Conservation (phyloP, 2,113 vertebrate genomes). For the Crypturellus undulatus region DNA sequence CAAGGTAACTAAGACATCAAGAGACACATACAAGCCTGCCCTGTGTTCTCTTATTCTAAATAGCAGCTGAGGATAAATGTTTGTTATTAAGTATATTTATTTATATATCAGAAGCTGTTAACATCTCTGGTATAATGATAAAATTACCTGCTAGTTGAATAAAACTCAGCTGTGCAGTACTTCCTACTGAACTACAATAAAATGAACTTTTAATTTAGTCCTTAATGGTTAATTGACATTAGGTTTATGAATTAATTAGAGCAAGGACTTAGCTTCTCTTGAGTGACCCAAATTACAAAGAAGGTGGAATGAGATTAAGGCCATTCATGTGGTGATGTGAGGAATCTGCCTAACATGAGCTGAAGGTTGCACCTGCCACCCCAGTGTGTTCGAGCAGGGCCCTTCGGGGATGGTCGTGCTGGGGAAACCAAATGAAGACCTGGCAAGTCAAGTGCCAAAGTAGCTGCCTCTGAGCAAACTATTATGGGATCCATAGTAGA, state of each 20-base stretch:
- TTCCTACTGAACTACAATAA: conserved; percentile 11
- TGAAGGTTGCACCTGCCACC: neutral
- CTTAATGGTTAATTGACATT: conserved; percentile 26
- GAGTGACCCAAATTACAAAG: conserved; percentile 23
- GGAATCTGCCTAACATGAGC: neutral
- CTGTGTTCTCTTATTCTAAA: neutral
- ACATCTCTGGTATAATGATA: neutral
- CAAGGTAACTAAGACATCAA: neutral
- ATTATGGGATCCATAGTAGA: neutral
- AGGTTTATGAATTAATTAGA: conserved; percentile 49
- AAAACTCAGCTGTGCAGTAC: neutral
- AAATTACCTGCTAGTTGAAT: neutral
- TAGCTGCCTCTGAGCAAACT: neutral
- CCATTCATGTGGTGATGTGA: neutral
- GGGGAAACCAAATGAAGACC: neutral
- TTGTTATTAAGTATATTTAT: neutral
- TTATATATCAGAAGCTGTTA: neutral
- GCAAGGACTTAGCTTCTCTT: neutral
- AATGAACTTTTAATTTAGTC: neutral
- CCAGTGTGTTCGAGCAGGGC: neutral
- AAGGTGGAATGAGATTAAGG: neutral
- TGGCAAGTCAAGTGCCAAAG: neutral
- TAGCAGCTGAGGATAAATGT: neutral
- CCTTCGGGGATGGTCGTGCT: neutral
- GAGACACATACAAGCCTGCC: neutral